Base-by-base conservation (phyloP, 2,888 invertebrate genomes). In the Gerosis bhagava region DNA sequence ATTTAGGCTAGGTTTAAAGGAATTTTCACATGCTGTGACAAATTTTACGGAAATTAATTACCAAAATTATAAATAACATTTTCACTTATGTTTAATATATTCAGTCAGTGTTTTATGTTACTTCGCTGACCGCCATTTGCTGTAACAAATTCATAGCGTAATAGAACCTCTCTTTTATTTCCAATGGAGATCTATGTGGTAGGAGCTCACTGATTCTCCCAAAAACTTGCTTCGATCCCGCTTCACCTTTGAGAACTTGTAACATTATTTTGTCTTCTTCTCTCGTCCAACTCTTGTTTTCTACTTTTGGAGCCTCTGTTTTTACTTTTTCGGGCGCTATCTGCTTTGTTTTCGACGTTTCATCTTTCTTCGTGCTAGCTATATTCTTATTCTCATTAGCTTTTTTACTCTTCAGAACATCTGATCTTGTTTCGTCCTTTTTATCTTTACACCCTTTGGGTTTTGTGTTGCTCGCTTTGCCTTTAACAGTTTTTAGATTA, bases 261-360 rank as follows among this genome's bases (percentile, higher is more conserved):
- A 96, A 77, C 77, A 96, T 93, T 8, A 94, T 91, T 73, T 94
- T 95, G 71, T 96, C 96, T 66, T 96, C 96, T 41, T 96, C 94
- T 43, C 95, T 89, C 0, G 94, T 94, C 96, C 96, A 96, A 43
- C 59, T 75, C 49, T 74, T 83, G 0, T 49, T 51, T 24, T 70
- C 70, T 15, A 54, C 53, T 49, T 60, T 62, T 5, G 47, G 26
- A 36, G 51, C 37, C 17, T 62, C 56, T 36, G 32, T 43, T 32
- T 54, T 54, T 1, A 24, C 37, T 50, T 48, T 36, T 6, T 44
- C 36, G 8, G 17, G 19, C 22, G n/a, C 16, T 10, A 17, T n/a
- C n/a, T 12, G 37, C 17, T 54, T 51, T 48, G 59, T 50, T 55
- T 71, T 80, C 1, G 63, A 48, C 1, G 62, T 49, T 5, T 57